Base-by-base conservation (phyloP, 2,888 invertebrate species). In the Melolontha melolontha region DNA sequence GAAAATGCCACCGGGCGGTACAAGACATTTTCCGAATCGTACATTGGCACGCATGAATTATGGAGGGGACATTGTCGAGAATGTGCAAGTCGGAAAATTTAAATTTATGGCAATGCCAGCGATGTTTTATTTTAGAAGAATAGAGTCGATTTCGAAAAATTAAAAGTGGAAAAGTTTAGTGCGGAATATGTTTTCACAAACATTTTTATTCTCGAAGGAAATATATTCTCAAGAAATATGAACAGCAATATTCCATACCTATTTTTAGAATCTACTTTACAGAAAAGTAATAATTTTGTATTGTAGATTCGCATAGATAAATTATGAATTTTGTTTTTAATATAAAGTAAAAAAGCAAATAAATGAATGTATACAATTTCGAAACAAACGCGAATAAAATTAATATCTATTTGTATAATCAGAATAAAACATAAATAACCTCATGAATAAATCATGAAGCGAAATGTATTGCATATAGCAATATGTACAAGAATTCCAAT, bases 61-160 rank as follows among this genome's bases (percentile, higher is more conserved):
- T 44, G 27, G 42, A 27, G 17, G 5, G 27, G 12, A 44, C 59
- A 44, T 29, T 59, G 59, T 44, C 27, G 44, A 44, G 44, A 44
- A 59, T 44, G 44, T 44, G 59, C 44, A 59, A 59, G 42, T 59
- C 59, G 59, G 59, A 29, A 59, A 44, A 59, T 59, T 59, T 59
- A 59, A 59, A 59, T 59, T 59, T 59, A 59, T 59, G 59, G 14
- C 14, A 12, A 8, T 17, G 27, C 14, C 22, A 16, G 55, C 17
- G 27, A 27, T 7, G 29, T 34, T 1, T 14, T 11, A 34, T 5
- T 7, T 16, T 14, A 39, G 29, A 12, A 39, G n/a, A 16, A 52
- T n/a, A 12, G 44, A 8, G 10, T 10, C 27, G 44, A 8, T 34
- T 12, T 27, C 59, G 29, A 59, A 17, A 55, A 59, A 59, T 44